Base-by-base conservation (phyloP, 2,888 invertebrate species). In the Meliscaeva auricollis region DNA sequence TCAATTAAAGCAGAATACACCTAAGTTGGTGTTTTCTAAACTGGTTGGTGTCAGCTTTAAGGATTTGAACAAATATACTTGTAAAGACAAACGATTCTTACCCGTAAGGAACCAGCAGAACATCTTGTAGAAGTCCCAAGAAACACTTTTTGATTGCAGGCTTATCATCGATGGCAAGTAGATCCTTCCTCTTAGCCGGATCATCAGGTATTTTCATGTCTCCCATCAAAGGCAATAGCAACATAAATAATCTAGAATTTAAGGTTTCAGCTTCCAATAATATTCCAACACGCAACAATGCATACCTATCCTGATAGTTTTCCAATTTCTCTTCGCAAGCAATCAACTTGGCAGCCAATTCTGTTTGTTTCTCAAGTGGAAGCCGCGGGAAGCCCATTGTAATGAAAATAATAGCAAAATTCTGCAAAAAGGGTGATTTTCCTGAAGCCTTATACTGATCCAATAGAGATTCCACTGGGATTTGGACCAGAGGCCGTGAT, bases 371-470 rank as follows among this genome's bases (percentile, higher is more conserved):
- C 9, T 95, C 95, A 60, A 94, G 92, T 11, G 95, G 94, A 88
- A 98, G 92, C 69, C 98, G 94, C 0, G 98, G 97, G 92, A 95
- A 98, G 8, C 98, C 98, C 94, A 97, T 94, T 90, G 97, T 97
- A 85, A 98, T 96, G 91, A 98, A 98, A 89, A 98, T 97, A 75
- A 98, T 97, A 11, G 97, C 95, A 90, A 98, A 98, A 92, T 98
- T 98, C 96, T 98, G 93, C 20, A 94, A 94, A 89, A 90, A 89
- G 95, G 96, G 93, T 95, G 97, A 89, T 95, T 94, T 93, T 1
- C 88, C 88, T 0, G 89, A 87, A 5, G 96, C 95, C 89, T 94
- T 94, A 91, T 98, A 98, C 87, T 97, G 96, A 60, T 95, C 93
- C 62, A 98, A 92, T 15, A 98, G 93, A 5, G 96, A 95, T 89